Evolutionary conservation across 2,888 invertebrate species (phyloP), one percentile per base, ranked within the genome.

Genomic region (Caenorhabditis panamensis): DNA sequence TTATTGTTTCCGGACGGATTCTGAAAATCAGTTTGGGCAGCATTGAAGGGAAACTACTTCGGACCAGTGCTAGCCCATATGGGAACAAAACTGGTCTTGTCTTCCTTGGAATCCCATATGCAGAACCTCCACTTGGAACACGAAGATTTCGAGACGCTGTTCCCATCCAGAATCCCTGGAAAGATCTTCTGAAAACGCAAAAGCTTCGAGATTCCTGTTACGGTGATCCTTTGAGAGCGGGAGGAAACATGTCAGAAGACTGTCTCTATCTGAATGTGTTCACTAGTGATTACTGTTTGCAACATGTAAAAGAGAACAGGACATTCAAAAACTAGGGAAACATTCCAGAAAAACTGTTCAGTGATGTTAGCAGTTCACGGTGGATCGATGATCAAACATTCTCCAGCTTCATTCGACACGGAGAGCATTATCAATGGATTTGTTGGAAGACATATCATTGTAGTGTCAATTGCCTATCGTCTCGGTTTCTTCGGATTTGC

Each of bases 81-180:
- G 58, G 36, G 1, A 36, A 36, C 18, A 36, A n/a, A 28, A 58
- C 58, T 36, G 58, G 28, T 2, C 2, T 54, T 54, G 54, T 54
- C 2, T 54, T 54, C n/a, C n/a, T n/a, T n/a, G n/a, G n/a, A n/a
- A n/a, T n/a, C n/a, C n/a, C n/a, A n/a, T n/a, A n/a, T n/a, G n/a
- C n/a, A n/a, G n/a, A n/a, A n/a, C n/a, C n/a, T n/a, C n/a, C n/a
- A n/a, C n/a, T n/a, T n/a, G n/a, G n/a, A n/a, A n/a, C n/a, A n/a
- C n/a, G n/a, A n/a, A 54, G 54, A 31, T 28, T 54, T 54, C 28
- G 54, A 54, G 54, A 54, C 13, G 31, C 54, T n/a, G 54, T 53
- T 8, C 53, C 53, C 9, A 8, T 26, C 1, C 9, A 24, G 26
- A 24, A 53, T 2, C 8, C 3, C n/a, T 53, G 53, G 53, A 26